Evolutionary conservation across 2,113 vertebrate genomes (phyloP), one percentile per base, ranked within the genome.

Genomic region (Corythoichthys haematopterus): DNA sequence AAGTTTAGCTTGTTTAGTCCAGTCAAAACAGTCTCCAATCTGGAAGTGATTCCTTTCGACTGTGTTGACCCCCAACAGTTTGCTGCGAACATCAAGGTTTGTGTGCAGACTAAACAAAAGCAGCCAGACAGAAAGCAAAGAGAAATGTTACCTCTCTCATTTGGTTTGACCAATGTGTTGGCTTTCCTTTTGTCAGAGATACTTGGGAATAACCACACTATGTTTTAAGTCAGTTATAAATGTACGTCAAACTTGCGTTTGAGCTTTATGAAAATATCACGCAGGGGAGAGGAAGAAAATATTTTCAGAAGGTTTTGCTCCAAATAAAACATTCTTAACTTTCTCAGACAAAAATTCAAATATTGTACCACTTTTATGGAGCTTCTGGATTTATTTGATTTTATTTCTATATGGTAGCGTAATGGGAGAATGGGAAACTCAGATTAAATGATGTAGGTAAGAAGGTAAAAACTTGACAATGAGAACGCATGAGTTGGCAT

Each of bases 1-100:
- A 55, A 11, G n/a, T 57, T 57, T 57, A 6, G 33, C 33, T 4
- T 10, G 28, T 55, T 55, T 55, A 11, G 33, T 28, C 7, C 51
- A 20, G n/a, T n/a, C n/a, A n/a, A 28, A 53, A 33, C 28, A 12
- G 52, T 33, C 20, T 33, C 35, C 33, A 36, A 36, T 14, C 33
- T 57, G 55, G 33, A 15, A 57, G 55, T 6, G 33, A 57, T 57
- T 36, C 36, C 20, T 55, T 20, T 55, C 20, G 20, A 35, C 1
- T 3, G 55, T 57, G 55, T 57, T 57, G 55, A 57, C 55, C 12
- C 55, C 12, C 33, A 14, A 57, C 33, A 36, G 55, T 57, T 57
- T 57, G 33, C 55, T 36, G 55, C 12, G 36, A 57, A 57, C 55
- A 36, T 57, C 55, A 57, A 57, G 55, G 33, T 57, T 57, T 15